A percentile compares a stretch with the other conserved stretches of the same genome.
Conservation (phyloP, 2,797 vertebrate genomes). For the Salmo trutta region DNA sequence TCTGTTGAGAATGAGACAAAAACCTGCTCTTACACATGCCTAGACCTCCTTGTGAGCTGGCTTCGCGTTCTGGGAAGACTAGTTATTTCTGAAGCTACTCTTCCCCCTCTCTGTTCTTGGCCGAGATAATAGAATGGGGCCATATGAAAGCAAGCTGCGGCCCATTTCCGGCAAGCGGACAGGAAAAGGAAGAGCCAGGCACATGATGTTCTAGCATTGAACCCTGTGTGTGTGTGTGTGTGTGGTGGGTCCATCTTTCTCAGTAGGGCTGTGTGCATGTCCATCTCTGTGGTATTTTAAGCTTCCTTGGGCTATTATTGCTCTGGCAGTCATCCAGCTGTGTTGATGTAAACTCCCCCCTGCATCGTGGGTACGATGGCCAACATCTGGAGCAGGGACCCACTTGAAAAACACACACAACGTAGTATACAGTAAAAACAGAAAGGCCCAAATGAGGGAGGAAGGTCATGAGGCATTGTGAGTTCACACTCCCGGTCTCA, state of each 20-base stretch:
- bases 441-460: slow-evolving; percentile 8
- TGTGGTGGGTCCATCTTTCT: not conserved
- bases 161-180: slow-evolving; percentile 47
- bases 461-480: not conserved
- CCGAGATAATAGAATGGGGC: slow-evolving; percentile 38
- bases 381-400: slow-evolving; percentile 24
- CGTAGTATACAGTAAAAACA: slow-evolving; percentile 4
- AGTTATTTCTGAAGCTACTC: slow-evolving; percentile 28
- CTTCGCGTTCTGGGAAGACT: not conserved
- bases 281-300: slow-evolving; percentile 44
- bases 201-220: slow-evolving; percentile 40
- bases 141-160: slow-evolving; percentile 8
- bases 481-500: slow-evolving; percentile 8
- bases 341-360: slow-evolving; percentile 48
- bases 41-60: not conserved
- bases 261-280: slow-evolving; percentile 12
- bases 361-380: slow-evolving; percentile 18
- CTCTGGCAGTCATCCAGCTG: slow-evolving; percentile 46
- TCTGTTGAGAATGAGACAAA: not conserved
- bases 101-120: slow-evolving; percentile 29
- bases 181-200: slow-evolving; percentile 60
- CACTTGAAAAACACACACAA: slow-evolving; percentile 16
- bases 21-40: not conserved
- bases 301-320: slow-evolving; percentile 47
- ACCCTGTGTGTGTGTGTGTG: slow-evolving; percentile 1